These are phyloP conservation scores for Syrista parreyssii DNA, from an alignment of 2,888 invertebrate genomes.

Conservation along the genomic window DNA sequence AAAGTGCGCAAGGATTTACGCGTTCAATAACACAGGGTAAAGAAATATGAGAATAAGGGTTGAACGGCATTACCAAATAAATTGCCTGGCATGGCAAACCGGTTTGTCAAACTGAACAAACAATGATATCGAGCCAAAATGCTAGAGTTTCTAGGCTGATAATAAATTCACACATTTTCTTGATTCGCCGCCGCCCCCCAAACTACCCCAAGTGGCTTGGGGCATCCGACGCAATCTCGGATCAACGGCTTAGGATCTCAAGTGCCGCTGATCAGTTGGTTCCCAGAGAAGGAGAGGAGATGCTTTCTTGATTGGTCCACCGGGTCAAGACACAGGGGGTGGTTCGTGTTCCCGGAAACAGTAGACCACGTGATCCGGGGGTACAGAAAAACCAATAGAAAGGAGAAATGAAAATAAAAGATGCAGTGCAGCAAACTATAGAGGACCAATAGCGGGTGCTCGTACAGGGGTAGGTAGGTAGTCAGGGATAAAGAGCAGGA, in stretches of 20 bases:
- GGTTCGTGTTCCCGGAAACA: neutral
- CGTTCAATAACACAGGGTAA: neutral
- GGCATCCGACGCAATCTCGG: conserved; percentile 40
- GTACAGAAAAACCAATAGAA: neutral
- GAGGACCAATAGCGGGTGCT: neutral
- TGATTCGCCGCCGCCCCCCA: conserved; percentile 41
- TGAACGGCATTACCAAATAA: neutral
- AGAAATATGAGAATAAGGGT: neutral
- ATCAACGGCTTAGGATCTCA: conserved; percentile 40
- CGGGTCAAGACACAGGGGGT: neutral
- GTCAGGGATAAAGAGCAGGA: neutral
- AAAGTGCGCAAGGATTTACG: neutral
- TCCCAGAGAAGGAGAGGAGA: neutral
- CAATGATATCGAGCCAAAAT: conserved; percentile 39
- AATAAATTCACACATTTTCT: conserved; percentile 51
- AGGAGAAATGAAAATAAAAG: neutral
- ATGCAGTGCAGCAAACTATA: neutral
- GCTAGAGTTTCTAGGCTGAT: conserved; percentile 18
- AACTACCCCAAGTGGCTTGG: neutral
- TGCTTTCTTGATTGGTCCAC: neutral
- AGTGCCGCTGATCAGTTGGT: neutral
- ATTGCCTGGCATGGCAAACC: neutral
- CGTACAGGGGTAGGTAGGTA: neutral
- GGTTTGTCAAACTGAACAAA: conserved; percentile 46
- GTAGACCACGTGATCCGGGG: neutral